A percentile compares a stretch with the other conserved stretches of the same genome.
These are phyloP conservation scores for Meteorus sp. DNA, from an alignment of 1,140 invertebrate genomes.

Conservation along the genomic window DNA sequence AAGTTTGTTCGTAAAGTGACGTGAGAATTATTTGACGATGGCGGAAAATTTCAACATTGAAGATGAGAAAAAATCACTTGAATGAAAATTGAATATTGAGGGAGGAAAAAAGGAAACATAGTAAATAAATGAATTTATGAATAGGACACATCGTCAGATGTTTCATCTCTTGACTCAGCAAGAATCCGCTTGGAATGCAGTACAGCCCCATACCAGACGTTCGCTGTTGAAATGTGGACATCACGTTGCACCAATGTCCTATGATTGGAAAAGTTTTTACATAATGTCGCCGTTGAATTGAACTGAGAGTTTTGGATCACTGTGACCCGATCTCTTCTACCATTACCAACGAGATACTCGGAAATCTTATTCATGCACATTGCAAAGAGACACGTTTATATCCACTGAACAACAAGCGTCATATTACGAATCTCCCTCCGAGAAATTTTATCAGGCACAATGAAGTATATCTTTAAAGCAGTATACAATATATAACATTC, in stretches of 20 bases:
- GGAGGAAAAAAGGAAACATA: too few relatives aligned
- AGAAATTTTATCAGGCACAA: not conserved
- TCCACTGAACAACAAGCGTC: not conserved
- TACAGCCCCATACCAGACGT: not conserved
- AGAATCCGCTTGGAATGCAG: not conserved
- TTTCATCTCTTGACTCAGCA: not conserved
- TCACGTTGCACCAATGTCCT: not conserved
- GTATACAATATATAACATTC: not conserved
- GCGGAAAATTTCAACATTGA: too few relatives aligned
- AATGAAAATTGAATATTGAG: too few relatives aligned
- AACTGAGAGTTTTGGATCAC: slow-evolving; percentile 1
- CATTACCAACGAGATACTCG: not conserved
- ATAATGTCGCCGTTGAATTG: slow-evolving; percentile 8
- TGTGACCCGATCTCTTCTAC: not conserved
- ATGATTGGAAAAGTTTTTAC: slow-evolving; percentile 22
- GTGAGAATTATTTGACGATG: too few relatives aligned
- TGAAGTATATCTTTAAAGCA: not conserved
- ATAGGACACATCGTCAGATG: too few relatives aligned
- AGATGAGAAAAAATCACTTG: too few relatives aligned
- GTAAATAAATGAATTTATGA: too few relatives aligned
- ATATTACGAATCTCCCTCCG: not conserved
- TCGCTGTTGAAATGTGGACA: not conserved
- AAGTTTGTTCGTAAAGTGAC: too few relatives aligned
- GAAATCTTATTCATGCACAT: slow-evolving; percentile 5
- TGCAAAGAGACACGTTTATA: not conserved